These are phyloP conservation scores for Nebria brevicollis DNA, from an alignment of 2,888 invertebrate genomes.

Conservation along the genomic window DNA sequence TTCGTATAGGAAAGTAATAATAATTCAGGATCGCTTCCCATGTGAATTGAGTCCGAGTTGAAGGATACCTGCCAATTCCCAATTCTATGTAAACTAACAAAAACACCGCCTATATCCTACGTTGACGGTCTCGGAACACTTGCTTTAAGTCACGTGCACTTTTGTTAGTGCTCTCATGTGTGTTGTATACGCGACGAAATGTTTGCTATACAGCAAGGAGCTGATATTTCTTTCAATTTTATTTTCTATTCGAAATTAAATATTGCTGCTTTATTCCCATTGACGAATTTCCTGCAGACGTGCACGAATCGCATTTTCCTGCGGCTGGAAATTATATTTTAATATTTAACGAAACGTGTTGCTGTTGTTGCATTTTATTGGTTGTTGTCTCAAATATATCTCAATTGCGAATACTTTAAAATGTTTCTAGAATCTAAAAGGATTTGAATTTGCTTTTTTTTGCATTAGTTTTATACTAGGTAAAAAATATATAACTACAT, in stretches of 20 bases:
- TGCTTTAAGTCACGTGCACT: conserved; percentile 3
- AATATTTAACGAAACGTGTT: neutral
- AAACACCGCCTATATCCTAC: neutral
- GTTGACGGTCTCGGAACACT: neutral
- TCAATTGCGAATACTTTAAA: neutral
- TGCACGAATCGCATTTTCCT: neutral
- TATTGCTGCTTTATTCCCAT: conserved; percentile 7
- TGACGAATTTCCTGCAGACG: too few species aligned
- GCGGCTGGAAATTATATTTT: neutral
- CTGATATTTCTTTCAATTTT: neutral
- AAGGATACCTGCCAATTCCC: neutral
- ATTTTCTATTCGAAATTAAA: conserved; percentile 9
- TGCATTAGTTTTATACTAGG: too few species aligned
- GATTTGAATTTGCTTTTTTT: too few species aligned
- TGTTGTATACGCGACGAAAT: neutral
- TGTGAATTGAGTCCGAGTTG: too few species aligned
- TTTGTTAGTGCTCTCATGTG: conserved; percentile 8
- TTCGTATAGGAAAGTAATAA: too few species aligned
- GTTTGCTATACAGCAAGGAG: neutral
- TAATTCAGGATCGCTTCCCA: too few species aligned
- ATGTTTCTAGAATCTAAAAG: too few species aligned
- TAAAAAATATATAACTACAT: conserved; percentile 4
- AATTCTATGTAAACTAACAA: neutral
- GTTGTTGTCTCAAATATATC: neutral
- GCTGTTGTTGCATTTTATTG: neutral